A percentile compares a stretch with the other conserved stretches of the same genome.
Evolutionary conservation across 2,888 invertebrate species (phyloP).

Genomic region (Dyspetes luteomarginatus): DNA sequence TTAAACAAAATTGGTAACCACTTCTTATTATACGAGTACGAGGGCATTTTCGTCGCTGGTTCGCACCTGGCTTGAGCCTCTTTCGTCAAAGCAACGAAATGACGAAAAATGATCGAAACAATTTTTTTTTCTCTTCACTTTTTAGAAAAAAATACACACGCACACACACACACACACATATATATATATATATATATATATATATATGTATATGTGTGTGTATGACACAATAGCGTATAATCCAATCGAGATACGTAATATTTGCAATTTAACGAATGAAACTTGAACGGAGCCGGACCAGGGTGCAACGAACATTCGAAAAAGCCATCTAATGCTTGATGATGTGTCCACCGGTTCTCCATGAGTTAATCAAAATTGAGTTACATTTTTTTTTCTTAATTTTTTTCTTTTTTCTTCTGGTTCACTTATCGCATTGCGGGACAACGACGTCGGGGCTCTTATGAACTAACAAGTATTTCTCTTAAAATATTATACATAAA

Average conservation of each 20-base stretch:
- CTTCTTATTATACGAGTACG: slow-evolving; percentile 66
- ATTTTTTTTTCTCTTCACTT: slow-evolving; percentile 8
- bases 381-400: slow-evolving; percentile 56
- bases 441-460: slow-evolving; percentile 77
- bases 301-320: slow-evolving; percentile 56
- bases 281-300: slow-evolving; percentile 42
- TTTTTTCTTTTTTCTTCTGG: slow-evolving; percentile 57
- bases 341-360: slow-evolving; percentile 54
- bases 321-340: slow-evolving; percentile 53
- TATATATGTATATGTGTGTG: too few species aligned
- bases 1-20: slow-evolving; percentile 76
- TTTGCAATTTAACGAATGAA: slow-evolving; percentile 55
- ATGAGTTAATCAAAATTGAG: slow-evolving; percentile 62
- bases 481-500: slow-evolving; percentile 73
- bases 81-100: slow-evolving; percentile 27
- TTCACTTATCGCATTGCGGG: slow-evolving; percentile 76
- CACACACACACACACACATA: slow-evolving; percentile 30
- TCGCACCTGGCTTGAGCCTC: slow-evolving; percentile 50
- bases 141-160: slow-evolving; percentile 45
- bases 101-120: slow-evolving; percentile 4
- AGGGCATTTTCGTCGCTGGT: slow-evolving; percentile 60
- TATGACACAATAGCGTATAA: too few species aligned
- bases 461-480: slow-evolving; percentile 76
- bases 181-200: too few species aligned
- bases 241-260: slow-evolving; percentile 44